These are phyloP conservation scores for Cardiocondyla obscurior DNA, from an alignment of 1,140 invertebrate genomes.

Conservation along the genomic window DNA sequence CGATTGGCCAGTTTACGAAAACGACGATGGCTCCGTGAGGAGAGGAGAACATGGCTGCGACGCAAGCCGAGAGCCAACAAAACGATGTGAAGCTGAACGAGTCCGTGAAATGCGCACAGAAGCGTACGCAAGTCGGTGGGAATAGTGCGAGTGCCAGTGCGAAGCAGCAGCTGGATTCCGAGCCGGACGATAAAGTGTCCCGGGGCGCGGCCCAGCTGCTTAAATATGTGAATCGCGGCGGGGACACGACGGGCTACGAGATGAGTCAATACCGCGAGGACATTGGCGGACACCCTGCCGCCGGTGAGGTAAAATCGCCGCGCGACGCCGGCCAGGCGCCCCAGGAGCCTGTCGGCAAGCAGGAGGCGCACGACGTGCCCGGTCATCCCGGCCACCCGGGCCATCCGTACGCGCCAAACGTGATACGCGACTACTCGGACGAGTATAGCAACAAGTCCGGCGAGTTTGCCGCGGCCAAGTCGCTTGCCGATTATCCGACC, in stretches of 20 bases:
- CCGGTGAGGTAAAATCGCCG: constrained; percentile 82
- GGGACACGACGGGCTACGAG: constrained; percentile 78
- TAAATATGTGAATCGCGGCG: constrained; percentile 81
- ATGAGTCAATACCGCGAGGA: constrained; percentile 86
- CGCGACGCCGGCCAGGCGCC: constrained; percentile 77
- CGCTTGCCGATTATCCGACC: constrained; percentile 71
- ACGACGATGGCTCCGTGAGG: constrained; percentile 80
- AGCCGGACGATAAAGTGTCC: constrained; percentile 80
- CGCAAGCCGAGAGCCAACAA: constrained; percentile 86
- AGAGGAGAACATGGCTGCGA: constrained; percentile 85
- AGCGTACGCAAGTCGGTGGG: constrained; percentile 79
- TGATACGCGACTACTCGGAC: constrained; percentile 74
- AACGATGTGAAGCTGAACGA: constrained; percentile 85
- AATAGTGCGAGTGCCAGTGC: constrained; percentile 80
- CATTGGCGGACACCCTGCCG: constrained; percentile 80
- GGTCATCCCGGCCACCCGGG: constrained; percentile 72
- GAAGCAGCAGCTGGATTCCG: constrained; percentile 78
- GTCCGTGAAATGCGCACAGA: constrained; percentile 82
- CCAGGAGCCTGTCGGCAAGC: constrained; percentile 78
- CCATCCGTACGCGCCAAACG: constrained; percentile 73
- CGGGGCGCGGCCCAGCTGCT: constrained; percentile 82
- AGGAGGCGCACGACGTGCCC: constrained; percentile 77
- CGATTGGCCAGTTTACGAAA: constrained; percentile 77
- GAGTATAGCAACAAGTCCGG: constrained; percentile 74
- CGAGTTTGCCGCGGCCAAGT: constrained; percentile 71